phyloP scores from a whole-genome alignment of 2,113 vertebrate species.

The Solea senegalensis region DNA sequence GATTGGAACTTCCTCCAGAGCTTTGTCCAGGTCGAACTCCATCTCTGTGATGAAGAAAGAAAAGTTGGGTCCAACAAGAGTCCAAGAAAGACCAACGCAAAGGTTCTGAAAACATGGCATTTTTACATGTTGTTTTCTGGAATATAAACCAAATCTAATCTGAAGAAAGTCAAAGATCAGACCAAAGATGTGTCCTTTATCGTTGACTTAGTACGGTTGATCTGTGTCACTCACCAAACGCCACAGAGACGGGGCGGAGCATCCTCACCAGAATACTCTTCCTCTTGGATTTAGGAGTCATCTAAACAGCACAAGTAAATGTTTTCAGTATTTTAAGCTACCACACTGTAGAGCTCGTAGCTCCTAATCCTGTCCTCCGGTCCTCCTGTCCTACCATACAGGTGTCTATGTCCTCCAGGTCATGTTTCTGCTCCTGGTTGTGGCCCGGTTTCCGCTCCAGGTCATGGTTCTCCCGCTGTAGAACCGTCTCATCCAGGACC shows the following conservation, averaged over 20 bases:
- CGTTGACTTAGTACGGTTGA: neutral
- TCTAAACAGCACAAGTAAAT: conserved; percentile 70
- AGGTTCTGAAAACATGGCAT: too few species aligned
- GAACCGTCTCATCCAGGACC: conserved; percentile 82
- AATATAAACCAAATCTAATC: too few species aligned
- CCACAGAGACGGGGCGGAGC: conserved; percentile 93
- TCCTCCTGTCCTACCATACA: conserved; percentile 81
- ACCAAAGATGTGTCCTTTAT: too few species aligned
- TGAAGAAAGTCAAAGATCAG: too few species aligned
- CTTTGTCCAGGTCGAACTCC: conserved; percentile 97
- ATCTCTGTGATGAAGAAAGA: conserved; percentile 82
- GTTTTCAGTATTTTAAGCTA: too few species aligned
- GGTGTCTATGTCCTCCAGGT: conserved; percentile 85
- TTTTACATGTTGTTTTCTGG: too few species aligned
- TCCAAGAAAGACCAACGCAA: neutral
- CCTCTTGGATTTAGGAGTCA: conserved; percentile 94
- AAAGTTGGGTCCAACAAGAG: neutral
- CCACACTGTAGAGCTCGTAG: too few species aligned
- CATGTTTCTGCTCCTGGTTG: conserved; percentile 68
- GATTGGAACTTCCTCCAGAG: conserved; percentile 93
- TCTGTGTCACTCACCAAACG: conserved; percentile 85
- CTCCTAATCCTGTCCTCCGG: neutral
- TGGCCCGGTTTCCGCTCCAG: conserved; percentile 65
- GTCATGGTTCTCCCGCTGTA: conserved; percentile 74
- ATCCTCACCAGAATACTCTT: conserved; percentile 97